Evolutionary conservation across 2,797 vertebrate species (phyloP).

Genomic region (Phoxinus dragarum): DNA sequence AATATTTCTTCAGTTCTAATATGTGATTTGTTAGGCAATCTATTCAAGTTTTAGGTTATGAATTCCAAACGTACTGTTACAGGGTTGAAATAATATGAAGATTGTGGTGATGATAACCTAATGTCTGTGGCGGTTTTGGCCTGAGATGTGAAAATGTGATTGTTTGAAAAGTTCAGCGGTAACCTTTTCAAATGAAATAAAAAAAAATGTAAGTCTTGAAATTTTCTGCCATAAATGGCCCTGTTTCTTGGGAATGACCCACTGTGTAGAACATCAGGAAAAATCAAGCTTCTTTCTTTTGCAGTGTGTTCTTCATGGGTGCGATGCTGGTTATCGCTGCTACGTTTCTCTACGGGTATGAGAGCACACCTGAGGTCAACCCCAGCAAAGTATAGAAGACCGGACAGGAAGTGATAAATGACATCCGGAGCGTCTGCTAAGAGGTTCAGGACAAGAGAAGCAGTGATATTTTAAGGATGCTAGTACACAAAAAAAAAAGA

Average conservation of each 20-base stretch:
- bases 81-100: background rate
- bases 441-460: background rate
- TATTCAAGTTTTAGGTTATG: background rate
- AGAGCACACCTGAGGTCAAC: constrained; percentile 84
- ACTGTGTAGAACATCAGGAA: background rate
- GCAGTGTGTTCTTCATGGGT: constrained; percentile 93
- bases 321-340: constrained; percentile 91
- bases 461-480: background rate
- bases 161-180: background rate
- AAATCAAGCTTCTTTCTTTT: constrained; percentile 19
- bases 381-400: constrained; percentile 82
- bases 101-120: background rate
- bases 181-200: background rate
- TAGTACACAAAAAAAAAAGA: background rate
- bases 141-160: background rate
- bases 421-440: background rate
- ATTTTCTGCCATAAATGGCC: background rate
- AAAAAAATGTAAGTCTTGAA: background rate
- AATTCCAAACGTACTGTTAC: background rate
- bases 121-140: background rate
- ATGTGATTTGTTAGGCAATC: background rate
- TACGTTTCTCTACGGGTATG: constrained; percentile 95
- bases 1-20: background rate
- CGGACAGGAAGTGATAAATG: background rate
- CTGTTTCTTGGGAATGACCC: constrained; percentile 4